phyloP scores from a whole-genome alignment of 2,797 vertebrate species.

The Botia almorhae region DNA sequence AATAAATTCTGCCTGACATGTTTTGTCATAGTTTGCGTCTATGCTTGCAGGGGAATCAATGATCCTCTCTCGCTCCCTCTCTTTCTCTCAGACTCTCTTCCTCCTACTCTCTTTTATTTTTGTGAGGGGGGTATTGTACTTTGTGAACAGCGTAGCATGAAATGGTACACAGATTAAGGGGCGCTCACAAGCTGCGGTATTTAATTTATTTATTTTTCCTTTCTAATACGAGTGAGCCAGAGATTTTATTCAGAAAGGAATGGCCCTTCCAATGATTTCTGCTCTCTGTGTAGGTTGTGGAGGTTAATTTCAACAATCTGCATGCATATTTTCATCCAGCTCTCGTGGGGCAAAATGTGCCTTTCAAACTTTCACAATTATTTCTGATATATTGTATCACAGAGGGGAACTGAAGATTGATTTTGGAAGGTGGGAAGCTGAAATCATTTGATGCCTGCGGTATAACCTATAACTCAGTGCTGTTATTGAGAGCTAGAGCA shows the following conservation, averaged over 20 bases:
- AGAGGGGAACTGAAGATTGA: constrained; percentile 42
- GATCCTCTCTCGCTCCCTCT: constrained; percentile 1
- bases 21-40: neutral
- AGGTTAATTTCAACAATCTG: constrained; percentile 62
- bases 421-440: constrained; percentile 49
- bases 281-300: constrained; percentile 52
- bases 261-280: constrained; percentile 10
- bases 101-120: constrained; percentile 22
- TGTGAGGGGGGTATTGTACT: constrained; percentile 8
- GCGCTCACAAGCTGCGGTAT: constrained; percentile 33
- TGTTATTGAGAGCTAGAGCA: constrained; percentile 61
- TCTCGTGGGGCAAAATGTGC: constrained; percentile 48
- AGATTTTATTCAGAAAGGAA: constrained; percentile 27
- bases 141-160: constrained; percentile 17
- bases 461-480: constrained; percentile 56
- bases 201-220: constrained; percentile 40
- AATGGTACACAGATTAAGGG: constrained; percentile 37
- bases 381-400: constrained; percentile 49
- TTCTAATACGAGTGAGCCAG: constrained; percentile 25
- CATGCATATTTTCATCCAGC: constrained; percentile 57
- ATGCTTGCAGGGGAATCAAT: too few relatives aligned
- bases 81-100: neutral
- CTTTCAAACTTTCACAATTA: constrained; percentile 63
- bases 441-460: constrained; percentile 59
- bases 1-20: neutral